Evolutionary conservation across 2,113 vertebrate species (phyloP).

Genomic region (Xiphophorus hellerii): DNA sequence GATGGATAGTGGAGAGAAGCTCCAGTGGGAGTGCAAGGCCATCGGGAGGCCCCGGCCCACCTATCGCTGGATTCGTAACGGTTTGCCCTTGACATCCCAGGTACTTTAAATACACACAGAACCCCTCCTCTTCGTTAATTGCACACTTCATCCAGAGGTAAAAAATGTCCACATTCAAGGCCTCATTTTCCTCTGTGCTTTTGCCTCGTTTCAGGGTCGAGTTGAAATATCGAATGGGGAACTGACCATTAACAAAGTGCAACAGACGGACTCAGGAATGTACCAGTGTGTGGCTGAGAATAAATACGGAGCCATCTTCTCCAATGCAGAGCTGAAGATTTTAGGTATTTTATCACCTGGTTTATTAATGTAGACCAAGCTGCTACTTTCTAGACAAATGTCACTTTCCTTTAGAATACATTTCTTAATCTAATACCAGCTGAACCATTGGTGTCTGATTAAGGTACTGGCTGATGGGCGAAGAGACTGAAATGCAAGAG

Average conservation of each 20-base stretch:
- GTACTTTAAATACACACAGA: constrained; percentile 69
- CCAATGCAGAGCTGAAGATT: constrained; percentile 89
- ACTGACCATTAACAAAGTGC: constrained; percentile 86
- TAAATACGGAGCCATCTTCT: constrained; percentile 89
- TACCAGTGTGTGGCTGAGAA: constrained; percentile 97
- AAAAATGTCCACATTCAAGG: neutral
- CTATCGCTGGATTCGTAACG: constrained; percentile 93
- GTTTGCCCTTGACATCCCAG: constrained; percentile 84
- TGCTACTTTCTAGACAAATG: neutral
- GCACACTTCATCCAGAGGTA: neutral
- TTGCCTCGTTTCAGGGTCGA: constrained; percentile 84
- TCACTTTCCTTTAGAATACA: constrained; percentile 1
- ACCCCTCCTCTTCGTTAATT: constrained; percentile 16
- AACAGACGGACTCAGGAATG: constrained; percentile 93
- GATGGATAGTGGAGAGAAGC: constrained; percentile 91
- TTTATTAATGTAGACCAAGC: neutral
- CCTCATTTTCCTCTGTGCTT: neutral
- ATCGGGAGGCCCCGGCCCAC: constrained; percentile 90
- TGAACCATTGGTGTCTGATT: constrained; percentile 44
- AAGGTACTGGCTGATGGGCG: constrained; percentile 34
- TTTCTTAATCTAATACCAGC: constrained; percentile 20
- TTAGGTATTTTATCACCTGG: constrained; percentile 79
- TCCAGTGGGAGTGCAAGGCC: constrained; percentile 95
- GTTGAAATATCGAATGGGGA: constrained; percentile 88
- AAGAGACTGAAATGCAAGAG: constrained; percentile 58